Conservation (phyloP, 1,140 invertebrate genomes). For the Dreissena polymorpha region DNA sequence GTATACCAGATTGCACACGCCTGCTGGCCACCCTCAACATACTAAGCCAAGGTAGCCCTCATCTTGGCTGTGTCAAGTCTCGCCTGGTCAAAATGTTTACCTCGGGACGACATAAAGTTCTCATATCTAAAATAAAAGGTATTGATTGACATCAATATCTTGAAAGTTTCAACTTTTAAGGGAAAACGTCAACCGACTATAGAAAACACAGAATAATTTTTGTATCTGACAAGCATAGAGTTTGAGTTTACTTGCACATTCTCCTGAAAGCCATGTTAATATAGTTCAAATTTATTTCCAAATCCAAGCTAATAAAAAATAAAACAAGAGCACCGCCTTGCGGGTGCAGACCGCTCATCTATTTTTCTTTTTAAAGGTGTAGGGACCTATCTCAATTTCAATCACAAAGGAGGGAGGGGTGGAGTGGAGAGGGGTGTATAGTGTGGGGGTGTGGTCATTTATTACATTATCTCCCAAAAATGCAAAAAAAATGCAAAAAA, state of each 20-base stretch:
- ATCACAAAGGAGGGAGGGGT: too few relatives aligned
- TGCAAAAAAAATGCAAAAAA: too few relatives aligned
- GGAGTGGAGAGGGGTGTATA: too few relatives aligned
- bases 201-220: neutral
- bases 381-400: too few relatives aligned
- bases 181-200: neutral
- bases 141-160: neutral
- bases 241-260: neutral
- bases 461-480: too few relatives aligned
- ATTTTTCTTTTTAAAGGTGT: too few relatives aligned
- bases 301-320: too few relatives aligned
- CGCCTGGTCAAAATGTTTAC: constrained; percentile 37
- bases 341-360: too few relatives aligned
- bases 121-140: constrained; percentile 46
- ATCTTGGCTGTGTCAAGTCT: constrained; percentile 20
- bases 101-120: constrained; percentile 44
- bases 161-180: neutral
- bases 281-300: neutral
- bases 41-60: constrained; percentile 47
- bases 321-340: too few relatives aligned
- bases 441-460: too few relatives aligned
- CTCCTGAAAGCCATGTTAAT: neutral
- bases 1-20: too few relatives aligned
- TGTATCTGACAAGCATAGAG: neutral
- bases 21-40: too few relatives aligned